A percentile compares a stretch with the other conserved stretches of the same genome.
Conservation (phyloP, 2,888 invertebrate species). For the Cantharis nigra region DNA sequence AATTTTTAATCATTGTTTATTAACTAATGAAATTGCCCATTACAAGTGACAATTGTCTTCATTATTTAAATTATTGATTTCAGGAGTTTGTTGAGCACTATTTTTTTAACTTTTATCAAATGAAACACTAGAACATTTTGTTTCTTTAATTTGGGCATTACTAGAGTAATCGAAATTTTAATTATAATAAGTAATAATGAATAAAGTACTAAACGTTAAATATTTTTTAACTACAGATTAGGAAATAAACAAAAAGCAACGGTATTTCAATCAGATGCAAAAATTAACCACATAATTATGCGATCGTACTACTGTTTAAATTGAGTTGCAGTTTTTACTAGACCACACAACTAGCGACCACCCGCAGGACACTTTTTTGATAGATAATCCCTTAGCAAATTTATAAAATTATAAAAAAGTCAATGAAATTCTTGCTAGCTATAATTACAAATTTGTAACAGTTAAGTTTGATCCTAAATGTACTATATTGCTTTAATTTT, state of each 20-base stretch:
- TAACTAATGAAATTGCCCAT: too few species aligned
- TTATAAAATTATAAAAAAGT: constrained; percentile 22
- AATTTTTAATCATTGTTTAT: too few species aligned
- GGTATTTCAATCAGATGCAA: constrained; percentile 23
- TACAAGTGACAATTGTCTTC: too few species aligned
- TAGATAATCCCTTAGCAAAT: constrained; percentile 22
- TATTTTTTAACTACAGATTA: neutral
- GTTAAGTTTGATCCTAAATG: neutral
- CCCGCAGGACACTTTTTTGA: constrained; percentile 19
- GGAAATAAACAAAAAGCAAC: neutral
- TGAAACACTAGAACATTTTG: too few species aligned
- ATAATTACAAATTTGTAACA: constrained; percentile 19
- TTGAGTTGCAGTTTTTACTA: constrained; percentile 25
- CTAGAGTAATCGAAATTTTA: neutral
- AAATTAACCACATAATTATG: constrained; percentile 29
- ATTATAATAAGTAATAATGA: neutral
- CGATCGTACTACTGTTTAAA: constrained; percentile 29
- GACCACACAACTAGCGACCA: constrained; percentile 29
- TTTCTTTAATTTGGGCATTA: neutral
- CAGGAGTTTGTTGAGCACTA: too few species aligned
- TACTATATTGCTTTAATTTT: neutral
- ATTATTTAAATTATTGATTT: too few species aligned
- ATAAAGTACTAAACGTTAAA: neutral
- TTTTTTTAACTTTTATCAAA: neutral
- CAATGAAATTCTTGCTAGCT: constrained; percentile 13